These are phyloP conservation scores for Corynorhinus townsendii DNA, from an alignment of 2,113 vertebrate genomes.

Conservation along the genomic window DNA sequence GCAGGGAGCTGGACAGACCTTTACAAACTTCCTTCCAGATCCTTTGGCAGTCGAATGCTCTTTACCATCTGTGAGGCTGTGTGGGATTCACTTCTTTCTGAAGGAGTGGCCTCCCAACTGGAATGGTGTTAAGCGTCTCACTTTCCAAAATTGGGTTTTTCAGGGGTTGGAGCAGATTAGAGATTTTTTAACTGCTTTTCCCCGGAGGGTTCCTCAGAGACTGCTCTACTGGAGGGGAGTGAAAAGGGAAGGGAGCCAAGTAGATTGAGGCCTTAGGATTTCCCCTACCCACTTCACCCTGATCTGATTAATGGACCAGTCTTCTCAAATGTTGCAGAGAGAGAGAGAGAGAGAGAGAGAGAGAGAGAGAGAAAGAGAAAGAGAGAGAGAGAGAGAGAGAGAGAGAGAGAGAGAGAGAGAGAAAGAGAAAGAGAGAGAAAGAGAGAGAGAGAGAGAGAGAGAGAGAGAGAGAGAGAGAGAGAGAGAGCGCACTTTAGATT, in stretches of 20 bases:
- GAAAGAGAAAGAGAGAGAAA: neutral
- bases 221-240: neutral
- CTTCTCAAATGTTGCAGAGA: neutral
- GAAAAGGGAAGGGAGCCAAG: neutral
- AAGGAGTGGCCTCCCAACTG: neutral
- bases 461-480: neutral
- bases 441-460: neutral
- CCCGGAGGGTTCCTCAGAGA: neutral
- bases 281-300: neutral
- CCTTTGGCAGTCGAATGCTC: neutral
- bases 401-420: neutral
- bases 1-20: neutral
- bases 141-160: slow-evolving; percentile 1
- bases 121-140: neutral
- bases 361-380: neutral
- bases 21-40: neutral
- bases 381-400: neutral
- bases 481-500: neutral
- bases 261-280: neutral
- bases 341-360: neutral
- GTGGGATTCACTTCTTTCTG: neutral
- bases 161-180: neutral
- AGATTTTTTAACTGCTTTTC: neutral
- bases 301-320: neutral
- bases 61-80: neutral